These are phyloP conservation scores for Trogon melanurus DNA, from an alignment of 2,113 vertebrate species.

Conservation along the genomic window DNA sequence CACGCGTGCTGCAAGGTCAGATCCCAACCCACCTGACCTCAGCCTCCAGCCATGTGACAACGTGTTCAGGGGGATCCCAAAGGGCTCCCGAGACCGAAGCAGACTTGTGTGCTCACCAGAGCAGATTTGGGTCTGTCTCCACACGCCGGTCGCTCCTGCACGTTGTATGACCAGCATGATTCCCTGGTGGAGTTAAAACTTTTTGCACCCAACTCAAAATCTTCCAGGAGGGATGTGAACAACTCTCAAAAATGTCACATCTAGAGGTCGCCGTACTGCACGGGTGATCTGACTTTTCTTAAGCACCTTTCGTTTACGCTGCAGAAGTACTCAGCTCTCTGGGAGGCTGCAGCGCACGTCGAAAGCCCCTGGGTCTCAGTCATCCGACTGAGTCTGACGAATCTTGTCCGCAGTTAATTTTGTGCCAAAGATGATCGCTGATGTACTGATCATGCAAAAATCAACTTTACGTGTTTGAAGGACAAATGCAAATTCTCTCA, in stretches of 20 bases:
- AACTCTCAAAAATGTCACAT: neutral
- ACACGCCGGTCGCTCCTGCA: neutral
- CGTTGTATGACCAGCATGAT: neutral
- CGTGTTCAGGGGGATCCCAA: neutral
- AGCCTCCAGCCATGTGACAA: neutral
- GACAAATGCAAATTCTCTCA: conserved; percentile 67
- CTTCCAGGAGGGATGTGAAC: neutral
- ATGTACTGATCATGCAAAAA: conserved; percentile 56
- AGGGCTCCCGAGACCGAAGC: neutral
- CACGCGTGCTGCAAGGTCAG: neutral
- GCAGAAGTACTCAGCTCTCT: neutral
- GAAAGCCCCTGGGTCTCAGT: neutral
- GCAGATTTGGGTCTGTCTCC: neutral
- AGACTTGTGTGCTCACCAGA: neutral
- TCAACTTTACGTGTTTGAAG: conserved; percentile 72
- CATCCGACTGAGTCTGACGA: neutral
- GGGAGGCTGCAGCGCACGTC: neutral
- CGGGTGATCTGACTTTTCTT: neutral
- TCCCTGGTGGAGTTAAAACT: neutral
- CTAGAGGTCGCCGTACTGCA: neutral
- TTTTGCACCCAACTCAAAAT: neutral
- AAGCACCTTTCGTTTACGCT: neutral
- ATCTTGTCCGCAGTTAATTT: neutral
- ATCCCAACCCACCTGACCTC: neutral
- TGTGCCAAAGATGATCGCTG: neutral